Conservation (phyloP, 2,888 invertebrate species). For the Malacosoma neustria region DNA sequence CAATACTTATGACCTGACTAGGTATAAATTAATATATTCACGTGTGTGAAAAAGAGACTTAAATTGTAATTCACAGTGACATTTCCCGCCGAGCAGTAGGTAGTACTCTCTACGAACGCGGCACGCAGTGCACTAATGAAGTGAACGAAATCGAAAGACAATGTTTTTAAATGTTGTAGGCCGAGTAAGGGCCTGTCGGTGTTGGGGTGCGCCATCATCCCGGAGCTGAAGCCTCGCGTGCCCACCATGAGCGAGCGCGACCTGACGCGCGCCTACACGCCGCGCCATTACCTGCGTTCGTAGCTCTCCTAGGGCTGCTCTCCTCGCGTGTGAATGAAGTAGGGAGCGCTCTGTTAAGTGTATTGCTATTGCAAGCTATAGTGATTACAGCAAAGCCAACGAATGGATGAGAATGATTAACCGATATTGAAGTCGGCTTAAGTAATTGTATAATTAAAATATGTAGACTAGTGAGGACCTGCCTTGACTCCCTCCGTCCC, state of each 20-base stretch:
- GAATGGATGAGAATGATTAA: background rate
- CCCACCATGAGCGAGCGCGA: slow-evolving; percentile 76
- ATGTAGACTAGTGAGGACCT: background rate
- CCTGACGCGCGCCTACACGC: slow-evolving; percentile 52
- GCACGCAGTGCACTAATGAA: too few relatives aligned
- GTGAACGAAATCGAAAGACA: too few relatives aligned
- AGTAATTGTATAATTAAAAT: background rate
- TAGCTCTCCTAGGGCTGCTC: slow-evolving; percentile 6
- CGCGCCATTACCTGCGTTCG: slow-evolving; percentile 27
- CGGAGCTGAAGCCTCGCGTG: slow-evolving; percentile 71
- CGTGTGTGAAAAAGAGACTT: too few relatives aligned
- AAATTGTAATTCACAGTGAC: too few relatives aligned
- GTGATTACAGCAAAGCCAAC: background rate
- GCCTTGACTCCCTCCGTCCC: background rate
- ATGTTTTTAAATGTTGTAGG: too few relatives aligned
- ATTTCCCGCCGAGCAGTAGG: too few relatives aligned
- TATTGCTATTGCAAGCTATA: background rate
- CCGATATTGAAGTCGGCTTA: background rate
- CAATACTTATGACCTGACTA: too few relatives aligned
- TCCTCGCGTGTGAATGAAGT: slow-evolving; percentile 1
- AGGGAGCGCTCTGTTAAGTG: background rate
- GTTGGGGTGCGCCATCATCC: slow-evolving; percentile 72
- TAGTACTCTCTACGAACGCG: too few relatives aligned
- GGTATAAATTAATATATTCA: too few relatives aligned
- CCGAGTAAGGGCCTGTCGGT: slow-evolving; percentile 58